Base-by-base conservation (phyloP, 2,888 invertebrate species). In the Corbicula japonica region DNA sequence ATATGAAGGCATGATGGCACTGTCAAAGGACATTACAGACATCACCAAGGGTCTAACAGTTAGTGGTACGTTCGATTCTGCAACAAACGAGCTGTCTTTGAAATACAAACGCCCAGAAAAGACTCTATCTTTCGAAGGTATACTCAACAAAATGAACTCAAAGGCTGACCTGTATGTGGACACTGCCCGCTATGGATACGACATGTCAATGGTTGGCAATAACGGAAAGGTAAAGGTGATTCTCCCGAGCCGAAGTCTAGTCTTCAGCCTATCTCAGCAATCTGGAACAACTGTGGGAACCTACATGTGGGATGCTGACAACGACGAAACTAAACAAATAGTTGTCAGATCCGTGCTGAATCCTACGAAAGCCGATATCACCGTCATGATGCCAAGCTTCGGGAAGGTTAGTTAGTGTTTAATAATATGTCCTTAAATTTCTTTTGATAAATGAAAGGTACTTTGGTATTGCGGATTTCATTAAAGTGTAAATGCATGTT, bases 301-400 rank as follows among this genome's bases (percentile, higher is more conserved):
- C n/a, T 76, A 87, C 61, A 76, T 78, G 60, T 90, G 89, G 89
- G 89, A 90, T 76, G 88, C 85, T 56, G 88, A 86, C 38, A 72
- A 82, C 38, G 90, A 90, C 61, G 70, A 79, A 34, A 81, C 76
- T 15, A 89, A 88, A 71, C 86, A 84, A 78, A 46, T 89, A 35
- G 83, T 75, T 15, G 54, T 87, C 46, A 79, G 73, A 56, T 75
- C 83, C 18, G 76, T 61, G 6, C 30, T 86, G 30, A 72, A 81
- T 46, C 79, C 79, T 4, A 34, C 76, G 34, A 85, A 83, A 52
- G 84, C 87, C 21, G 87, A 87, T 63, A 32, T 88, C 21, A 77
- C 85, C 0, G 18, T 89, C 15, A 83, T 83, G 76, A 77, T 87
- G 75, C 88, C 89, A 52, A 84, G 79, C 44, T 81, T 88, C 54